Percentiles rank a stretch among this genome's conserved stretches.
phyloP scores from a whole-genome alignment of 2,888 invertebrate species.

The Apomyelois bistriatella region DNA sequence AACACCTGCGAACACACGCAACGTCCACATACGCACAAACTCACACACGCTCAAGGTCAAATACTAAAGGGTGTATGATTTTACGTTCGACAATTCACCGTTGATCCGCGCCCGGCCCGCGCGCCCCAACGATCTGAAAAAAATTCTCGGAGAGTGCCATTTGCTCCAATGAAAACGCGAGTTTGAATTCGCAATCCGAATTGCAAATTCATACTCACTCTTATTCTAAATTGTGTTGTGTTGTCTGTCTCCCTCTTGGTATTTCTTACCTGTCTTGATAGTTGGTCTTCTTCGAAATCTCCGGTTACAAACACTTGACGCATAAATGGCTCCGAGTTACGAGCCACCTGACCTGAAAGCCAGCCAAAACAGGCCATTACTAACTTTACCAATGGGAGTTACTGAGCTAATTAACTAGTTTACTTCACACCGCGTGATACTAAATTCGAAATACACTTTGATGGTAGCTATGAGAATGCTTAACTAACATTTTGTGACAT shows the following conservation, averaged over 20 bases:
- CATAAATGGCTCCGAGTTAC: conserved; percentile 96
- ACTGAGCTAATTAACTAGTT: background rate
- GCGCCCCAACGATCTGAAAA: conserved; percentile 66
- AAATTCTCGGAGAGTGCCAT: conserved; percentile 58
- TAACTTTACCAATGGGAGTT: conserved; percentile 34
- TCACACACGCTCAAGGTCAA: conserved; percentile 19
- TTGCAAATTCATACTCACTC: conserved; percentile 62
- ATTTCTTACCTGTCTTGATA: conserved; percentile 83
- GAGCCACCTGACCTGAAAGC: conserved; percentile 89
- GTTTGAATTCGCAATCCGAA: conserved; percentile 56
- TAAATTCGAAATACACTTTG: conserved; percentile 16
- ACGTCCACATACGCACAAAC: conserved; percentile 20
- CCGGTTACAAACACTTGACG: conserved; percentile 94
- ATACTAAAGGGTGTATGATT: conserved; percentile 40
- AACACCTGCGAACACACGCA: conserved; percentile 84
- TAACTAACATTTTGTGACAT: conserved; percentile 7
- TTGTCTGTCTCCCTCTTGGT: conserved; percentile 23
- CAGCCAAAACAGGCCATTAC: conserved; percentile 65
- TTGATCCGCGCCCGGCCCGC: conserved; percentile 45
- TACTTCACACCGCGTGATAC: background rate
- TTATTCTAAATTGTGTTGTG: conserved; percentile 18
- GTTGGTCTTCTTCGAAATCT: conserved; percentile 79
- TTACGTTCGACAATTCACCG: conserved; percentile 67
- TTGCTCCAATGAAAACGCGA: conserved; percentile 41
- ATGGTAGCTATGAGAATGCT: conserved; percentile 18